phyloP scores from a whole-genome alignment of 2,888 invertebrate genomes.

The Dasypogon diadema region DNA sequence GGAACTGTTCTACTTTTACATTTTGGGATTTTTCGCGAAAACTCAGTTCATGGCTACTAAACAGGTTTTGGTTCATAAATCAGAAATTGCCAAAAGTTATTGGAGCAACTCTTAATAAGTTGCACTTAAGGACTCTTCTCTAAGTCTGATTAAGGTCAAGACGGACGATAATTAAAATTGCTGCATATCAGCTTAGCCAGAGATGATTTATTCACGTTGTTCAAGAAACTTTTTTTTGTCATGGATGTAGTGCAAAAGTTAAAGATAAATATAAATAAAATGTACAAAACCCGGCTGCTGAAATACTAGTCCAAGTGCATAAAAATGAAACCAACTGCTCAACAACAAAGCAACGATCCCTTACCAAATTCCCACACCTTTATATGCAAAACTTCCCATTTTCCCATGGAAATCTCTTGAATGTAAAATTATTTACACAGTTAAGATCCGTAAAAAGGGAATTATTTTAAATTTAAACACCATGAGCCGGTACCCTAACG shows the following conservation, averaged over 20 bases:
- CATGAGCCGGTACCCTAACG: neutral
- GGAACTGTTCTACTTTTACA: neutral
- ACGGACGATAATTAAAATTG: conserved; percentile 36
- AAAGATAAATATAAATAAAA: no score
- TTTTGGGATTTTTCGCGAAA: neutral
- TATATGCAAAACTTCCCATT: no score
- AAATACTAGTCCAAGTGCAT: no score
- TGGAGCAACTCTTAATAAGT: conserved; percentile 28
- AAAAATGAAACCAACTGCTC: no score
- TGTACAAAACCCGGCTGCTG: no score
- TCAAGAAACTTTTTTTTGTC: conserved; percentile 7
- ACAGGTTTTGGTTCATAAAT: conserved; percentile 21
- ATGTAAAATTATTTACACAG: conserved; percentile 14
- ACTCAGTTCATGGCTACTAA: conserved; percentile 27
- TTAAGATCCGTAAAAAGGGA: conserved; percentile 28
- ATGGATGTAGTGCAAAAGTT: no score
- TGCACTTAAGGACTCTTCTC: neutral
- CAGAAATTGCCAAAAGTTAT: conserved; percentile 37
- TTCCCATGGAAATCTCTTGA: neutral
- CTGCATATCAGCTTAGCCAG: neutral
- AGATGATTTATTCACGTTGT: conserved; percentile 16
- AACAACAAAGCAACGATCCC: no score
- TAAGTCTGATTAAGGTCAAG: conserved; percentile 8
- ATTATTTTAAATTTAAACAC: conserved; percentile 34
- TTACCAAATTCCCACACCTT: no score